phyloP scores from a whole-genome alignment of 2,113 vertebrate genomes.

The Percopsis transmontana region DNA sequence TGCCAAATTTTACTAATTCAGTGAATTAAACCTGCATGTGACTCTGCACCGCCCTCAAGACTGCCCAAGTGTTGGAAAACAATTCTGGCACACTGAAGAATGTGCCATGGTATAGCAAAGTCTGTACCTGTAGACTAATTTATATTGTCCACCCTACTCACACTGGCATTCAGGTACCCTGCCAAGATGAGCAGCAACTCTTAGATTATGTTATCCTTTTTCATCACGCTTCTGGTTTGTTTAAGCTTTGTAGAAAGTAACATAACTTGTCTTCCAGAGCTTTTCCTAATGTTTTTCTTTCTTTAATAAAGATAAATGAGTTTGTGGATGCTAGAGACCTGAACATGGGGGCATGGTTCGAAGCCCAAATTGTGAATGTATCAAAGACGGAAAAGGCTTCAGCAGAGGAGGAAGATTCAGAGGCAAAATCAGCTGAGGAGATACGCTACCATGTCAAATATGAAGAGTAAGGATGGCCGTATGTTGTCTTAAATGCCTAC shows the following conservation, averaged over 20 bases:
- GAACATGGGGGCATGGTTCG: conserved; percentile 96
- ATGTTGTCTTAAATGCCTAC: not conserved
- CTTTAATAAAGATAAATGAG: conserved; percentile 84
- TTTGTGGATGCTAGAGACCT: conserved; percentile 90
- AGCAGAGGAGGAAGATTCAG: conserved; percentile 47
- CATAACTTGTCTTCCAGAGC: not conserved
- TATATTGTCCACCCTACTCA: no score
- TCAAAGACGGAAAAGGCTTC: conserved; percentile 66
- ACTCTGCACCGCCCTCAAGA: no score
- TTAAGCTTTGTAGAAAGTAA: not conserved
- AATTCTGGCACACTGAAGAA: no score
- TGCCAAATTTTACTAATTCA: no score
- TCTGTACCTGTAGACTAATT: no score
- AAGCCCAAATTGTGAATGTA: conserved; percentile 88
- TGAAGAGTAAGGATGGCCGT: conserved; percentile 86
- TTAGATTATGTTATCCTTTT: no score
- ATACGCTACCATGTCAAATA: conserved; percentile 93
- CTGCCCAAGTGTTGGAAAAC: no score
- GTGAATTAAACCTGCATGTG: no score
- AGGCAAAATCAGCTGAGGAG: conserved; percentile 52
- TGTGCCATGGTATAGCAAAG: no score
- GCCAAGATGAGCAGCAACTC: no score
- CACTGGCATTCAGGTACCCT: no score
- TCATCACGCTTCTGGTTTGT: not conserved
- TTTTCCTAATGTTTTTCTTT: not conserved